Evolutionary conservation across 1,140 invertebrate genomes (phyloP).

Genomic region (Euglossa dilemma): DNA sequence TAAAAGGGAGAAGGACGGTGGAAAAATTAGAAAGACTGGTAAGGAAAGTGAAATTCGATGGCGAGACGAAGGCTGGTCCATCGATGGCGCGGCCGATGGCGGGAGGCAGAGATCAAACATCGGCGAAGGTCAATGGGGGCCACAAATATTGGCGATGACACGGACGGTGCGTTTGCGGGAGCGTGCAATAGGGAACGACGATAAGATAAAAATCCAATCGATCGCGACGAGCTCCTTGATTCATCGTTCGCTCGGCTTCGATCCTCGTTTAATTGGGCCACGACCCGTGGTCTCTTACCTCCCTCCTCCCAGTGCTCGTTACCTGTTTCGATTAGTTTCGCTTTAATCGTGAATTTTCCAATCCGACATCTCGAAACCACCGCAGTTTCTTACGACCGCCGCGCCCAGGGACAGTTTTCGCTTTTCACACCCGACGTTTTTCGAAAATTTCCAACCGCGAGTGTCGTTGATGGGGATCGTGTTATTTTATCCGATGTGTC

Average conservation of each 20-base stretch:
- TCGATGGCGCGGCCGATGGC: not conserved
- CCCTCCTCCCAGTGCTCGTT: not conserved
- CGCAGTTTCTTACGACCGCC: no score
- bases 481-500: no score
- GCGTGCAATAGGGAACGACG: not conserved
- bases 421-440: no score
- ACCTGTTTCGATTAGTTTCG: constrained; percentile 31
- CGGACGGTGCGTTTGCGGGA: constrained; percentile 1
- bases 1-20: no score
- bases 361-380: no score
- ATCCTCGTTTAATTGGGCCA: constrained; percentile 32
- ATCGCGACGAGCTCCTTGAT: constrained; percentile 15
- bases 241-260: not conserved
- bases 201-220: constrained; percentile 45
- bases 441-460: no score
- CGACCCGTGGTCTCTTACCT: not conserved
- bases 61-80: not conserved
- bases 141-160: constrained; percentile 40
- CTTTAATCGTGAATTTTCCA: not conserved
- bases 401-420: no score
- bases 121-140: constrained; percentile 25
- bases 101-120: constrained; percentile 14
- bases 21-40: no score
- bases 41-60: not conserved
- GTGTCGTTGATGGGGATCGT: no score